Conservation (phyloP, 1,140 invertebrate species). For the Lepidostoma basale region DNA sequence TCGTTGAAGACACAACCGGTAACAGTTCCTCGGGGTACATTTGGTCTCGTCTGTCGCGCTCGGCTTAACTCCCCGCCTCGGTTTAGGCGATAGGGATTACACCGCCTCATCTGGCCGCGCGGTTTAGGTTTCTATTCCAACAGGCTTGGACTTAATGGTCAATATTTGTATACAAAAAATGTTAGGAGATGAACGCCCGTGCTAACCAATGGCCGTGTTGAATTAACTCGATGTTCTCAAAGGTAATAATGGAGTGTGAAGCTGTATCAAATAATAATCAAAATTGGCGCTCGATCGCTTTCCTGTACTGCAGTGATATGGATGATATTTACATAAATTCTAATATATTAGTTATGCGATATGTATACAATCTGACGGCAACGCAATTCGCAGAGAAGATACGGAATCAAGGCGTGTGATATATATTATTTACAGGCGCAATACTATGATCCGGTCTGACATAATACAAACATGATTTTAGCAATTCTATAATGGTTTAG, state of each 20-base stretch:
- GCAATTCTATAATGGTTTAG: background rate
- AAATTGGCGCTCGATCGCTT: too few relatives aligned
- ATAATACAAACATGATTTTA: background rate
- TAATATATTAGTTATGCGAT: too few relatives aligned
- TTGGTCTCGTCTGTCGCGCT: too few relatives aligned
- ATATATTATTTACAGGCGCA: too few relatives aligned
- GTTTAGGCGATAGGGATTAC: background rate
- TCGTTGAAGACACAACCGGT: slow-evolving; percentile 17
- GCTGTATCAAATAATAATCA: background rate
- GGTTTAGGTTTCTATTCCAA: background rate
- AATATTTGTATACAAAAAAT: slow-evolving; percentile 17
- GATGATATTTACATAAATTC: too few relatives aligned
- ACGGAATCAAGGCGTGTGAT: too few relatives aligned
- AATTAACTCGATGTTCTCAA: slow-evolving; percentile 8
- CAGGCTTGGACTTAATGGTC: background rate
- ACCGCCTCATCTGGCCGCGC: background rate
- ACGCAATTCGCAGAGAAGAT: too few relatives aligned
- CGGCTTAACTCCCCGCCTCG: too few relatives aligned
- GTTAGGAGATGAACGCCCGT: background rate
- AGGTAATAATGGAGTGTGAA: slow-evolving; percentile 10
- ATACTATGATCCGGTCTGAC: too few relatives aligned
- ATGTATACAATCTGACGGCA: too few relatives aligned
- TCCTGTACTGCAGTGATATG: too few relatives aligned
- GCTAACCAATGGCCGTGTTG: background rate
- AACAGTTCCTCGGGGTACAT: background rate